Conservation (phyloP, 2,797 vertebrate genomes). For the Gymnopithys bicolor region DNA sequence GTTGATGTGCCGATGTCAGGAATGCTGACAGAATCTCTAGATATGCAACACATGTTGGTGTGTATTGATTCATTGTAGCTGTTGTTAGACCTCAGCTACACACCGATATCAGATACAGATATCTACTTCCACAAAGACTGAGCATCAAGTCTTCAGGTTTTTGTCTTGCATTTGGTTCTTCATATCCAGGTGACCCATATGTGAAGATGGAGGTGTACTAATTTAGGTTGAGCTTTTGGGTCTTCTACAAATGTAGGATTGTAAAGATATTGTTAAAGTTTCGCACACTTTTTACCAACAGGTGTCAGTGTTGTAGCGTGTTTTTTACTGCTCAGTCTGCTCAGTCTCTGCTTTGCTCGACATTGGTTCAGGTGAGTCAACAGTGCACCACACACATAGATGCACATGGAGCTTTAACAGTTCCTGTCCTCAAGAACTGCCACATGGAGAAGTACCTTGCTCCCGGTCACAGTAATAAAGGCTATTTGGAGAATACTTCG, state of each 20-base stretch:
- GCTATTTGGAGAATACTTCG: constrained; percentile 1
- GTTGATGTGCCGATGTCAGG: background rate
- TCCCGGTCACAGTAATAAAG: background rate
- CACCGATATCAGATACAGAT: background rate
- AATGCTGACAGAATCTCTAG: background rate
- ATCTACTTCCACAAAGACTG: background rate
- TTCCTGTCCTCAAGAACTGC: background rate
- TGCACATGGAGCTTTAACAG: background rate
- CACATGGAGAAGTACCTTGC: background rate
- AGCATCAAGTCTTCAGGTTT: background rate
- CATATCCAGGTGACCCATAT: background rate
- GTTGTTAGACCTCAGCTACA: background rate
- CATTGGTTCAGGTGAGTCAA: background rate
- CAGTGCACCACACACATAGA: background rate
- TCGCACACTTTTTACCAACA: constrained; percentile 65
- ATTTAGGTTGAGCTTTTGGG: background rate
- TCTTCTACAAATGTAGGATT: background rate
- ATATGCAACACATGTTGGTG: rapidly evolving
- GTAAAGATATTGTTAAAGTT: background rate
- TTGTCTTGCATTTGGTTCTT: background rate
- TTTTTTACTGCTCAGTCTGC: background rate
- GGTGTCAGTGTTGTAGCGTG: constrained; percentile 75
- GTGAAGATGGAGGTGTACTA: background rate
- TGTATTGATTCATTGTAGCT: background rate
- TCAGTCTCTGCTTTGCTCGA: background rate